Base-by-base conservation (phyloP, 2,797 vertebrate species). In the Paguma larvata region DNA sequence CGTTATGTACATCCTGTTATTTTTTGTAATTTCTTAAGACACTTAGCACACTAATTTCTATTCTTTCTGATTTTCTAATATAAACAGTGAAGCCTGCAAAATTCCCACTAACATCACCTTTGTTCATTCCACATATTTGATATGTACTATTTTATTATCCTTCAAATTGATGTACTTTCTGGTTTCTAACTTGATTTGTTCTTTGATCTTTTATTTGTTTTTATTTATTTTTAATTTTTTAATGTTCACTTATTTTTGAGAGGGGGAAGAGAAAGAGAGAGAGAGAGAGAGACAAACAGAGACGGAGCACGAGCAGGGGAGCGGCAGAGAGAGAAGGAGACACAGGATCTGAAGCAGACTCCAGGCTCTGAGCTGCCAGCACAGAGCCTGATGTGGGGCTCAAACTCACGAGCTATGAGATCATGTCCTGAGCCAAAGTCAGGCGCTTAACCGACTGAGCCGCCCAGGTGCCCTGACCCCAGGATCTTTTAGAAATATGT, bases 41-140 rank as follows among this genome's bases (percentile, higher is more conserved):
- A 9, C 19, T 79, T 38, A 53, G 18, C 19, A 30, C 6, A 32
- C 44, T 63, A 34, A 75, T 73, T 92, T 92, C 23, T 38, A 21
- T 85, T 73, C 18, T 62, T 96, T 65, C 27, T 93, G 82, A 86
- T 51, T 90, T 85, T 89, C n/a, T 67, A 68, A 86, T 78, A 68
- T 41, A 89, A 96, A 80, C 18, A 44, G 30, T 56, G 65, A 80
- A 65, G n/a, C n/a, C 30, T 67, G 3, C 38, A 59, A 90, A 82
- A 34, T 77, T 63, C 11, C 51, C 38, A 21, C 23, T 46, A 30
- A 53, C 18, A 68, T 46, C 18, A 34, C 15, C 32, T 90, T 75
- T 62, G 34, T 51, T 77, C 7, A 48, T 92, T 77, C 62, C 16
- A 32, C 19, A 38, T 67, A 48, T 59, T 30, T 23, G 32, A 68